Base-by-base conservation (phyloP, 2,888 invertebrate species). In the Eupithecia pulchellata region DNA sequence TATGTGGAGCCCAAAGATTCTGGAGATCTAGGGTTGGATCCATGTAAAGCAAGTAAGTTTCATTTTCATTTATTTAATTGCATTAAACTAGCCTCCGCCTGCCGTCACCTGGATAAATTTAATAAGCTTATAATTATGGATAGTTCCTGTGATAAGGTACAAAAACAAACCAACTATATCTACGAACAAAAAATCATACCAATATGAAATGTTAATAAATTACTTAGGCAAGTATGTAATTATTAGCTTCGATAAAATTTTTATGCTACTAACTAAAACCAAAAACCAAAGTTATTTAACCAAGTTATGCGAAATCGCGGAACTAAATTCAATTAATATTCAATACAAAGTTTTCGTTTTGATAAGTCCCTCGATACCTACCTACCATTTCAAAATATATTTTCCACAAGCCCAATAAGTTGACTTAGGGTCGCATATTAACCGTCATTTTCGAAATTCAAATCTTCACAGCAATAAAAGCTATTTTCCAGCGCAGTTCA, bases 41-140 rank as follows among this genome's bases (percentile, higher is more conserved):
- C 98, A 69, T 98, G 98, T 91, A 98, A 98, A 95, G 97, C 97
- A 87, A 97, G 98, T 98, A 91, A 96, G 96, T 89, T 20, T 36
- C 30, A 25, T 17, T 30, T 20, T 20, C 4, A 32, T 30, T 17
- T 4, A 30, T 58, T 6, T 25, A 25, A 13, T 52, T 25, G 0
- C 52, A 25, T 52, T 9, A 52, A 52, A 11, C 25, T 52, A 25
- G 52, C 25, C 52, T 25, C 11, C 4, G 13, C 4, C 25, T 0
- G 9, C 8, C 3, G n/a, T 8, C 8, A 39, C 39, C 39, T 17
- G 39, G n/a, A 39, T 39, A 39, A n/a, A 17, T 11, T 36, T 13
- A 17, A 17, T 17, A 39, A 17, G 17, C 17, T 39, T 13, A 39
- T 13, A 17, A 4, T 17, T 6, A 39, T 14, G 14, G 4, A 36